Percentiles rank a stretch among this genome's conserved stretches.
Evolutionary conservation across 2,797 vertebrate genomes (phyloP).

Genomic region (Sebastes steindachneri): DNA sequence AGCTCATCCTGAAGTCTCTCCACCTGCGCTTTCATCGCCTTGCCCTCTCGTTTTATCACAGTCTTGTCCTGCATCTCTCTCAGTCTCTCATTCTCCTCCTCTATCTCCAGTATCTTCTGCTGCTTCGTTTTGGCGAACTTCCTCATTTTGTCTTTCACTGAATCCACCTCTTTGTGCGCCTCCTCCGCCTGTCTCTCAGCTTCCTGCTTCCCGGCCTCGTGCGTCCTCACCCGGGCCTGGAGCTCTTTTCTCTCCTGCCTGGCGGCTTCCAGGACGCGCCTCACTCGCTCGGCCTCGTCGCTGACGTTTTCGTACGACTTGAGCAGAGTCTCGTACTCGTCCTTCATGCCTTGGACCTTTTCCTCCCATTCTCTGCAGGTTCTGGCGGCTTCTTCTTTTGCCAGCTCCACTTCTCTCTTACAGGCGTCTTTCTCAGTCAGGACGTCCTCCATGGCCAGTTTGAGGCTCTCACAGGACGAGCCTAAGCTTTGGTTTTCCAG

Average conservation of each 20-base stretch:
- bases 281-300: constrained; percentile 91
- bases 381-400: constrained; percentile 79
- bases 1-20: constrained; percentile 76
- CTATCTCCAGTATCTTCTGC: constrained; percentile 94
- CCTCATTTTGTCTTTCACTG: constrained; percentile 96
- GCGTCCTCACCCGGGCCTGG: constrained; percentile 79
- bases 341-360: constrained; percentile 89
- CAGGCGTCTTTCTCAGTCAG: constrained; percentile 87
- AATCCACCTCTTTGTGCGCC: constrained; percentile 87
- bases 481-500: constrained; percentile 90
- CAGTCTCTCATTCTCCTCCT: constrained; percentile 95
- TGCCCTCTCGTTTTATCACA: constrained; percentile 35
- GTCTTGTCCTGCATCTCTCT: constrained; percentile 79
- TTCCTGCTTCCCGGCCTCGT: constrained; percentile 86
- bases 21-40: constrained; percentile 71
- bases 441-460: constrained; percentile 86
- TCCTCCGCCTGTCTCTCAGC: constrained; percentile 86
- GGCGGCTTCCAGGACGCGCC: constrained; percentile 88
- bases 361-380: constrained; percentile 85
- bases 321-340: constrained; percentile 95
- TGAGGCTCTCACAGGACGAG: constrained; percentile 92
- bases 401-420: constrained; percentile 81
- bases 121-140: constrained; percentile 98
- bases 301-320: constrained; percentile 97
- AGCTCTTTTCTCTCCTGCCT: constrained; percentile 93